Evolutionary conservation across 2,888 invertebrate species (phyloP), one percentile per base, ranked within the genome.

Genomic region (Mayetiola destructor): DNA sequence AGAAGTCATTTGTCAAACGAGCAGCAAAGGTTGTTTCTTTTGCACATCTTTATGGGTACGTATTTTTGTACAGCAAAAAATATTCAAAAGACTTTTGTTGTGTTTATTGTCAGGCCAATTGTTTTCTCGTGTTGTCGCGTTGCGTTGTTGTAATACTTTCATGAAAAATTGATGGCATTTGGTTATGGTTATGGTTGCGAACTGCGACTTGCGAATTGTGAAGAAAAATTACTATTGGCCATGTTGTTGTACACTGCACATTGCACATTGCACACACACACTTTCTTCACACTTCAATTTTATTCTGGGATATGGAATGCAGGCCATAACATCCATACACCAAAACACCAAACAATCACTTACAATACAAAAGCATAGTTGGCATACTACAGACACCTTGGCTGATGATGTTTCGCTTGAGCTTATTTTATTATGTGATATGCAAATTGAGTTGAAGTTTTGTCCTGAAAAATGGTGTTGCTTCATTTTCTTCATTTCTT

Each of bases 391-490:
- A n/a, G n/a, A n/a, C n/a, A n/a, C n/a, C n/a, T n/a, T n/a, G n/a
- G n/a, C n/a, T n/a, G n/a, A n/a, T n/a, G n/a, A n/a, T n/a, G n/a
- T n/a, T n/a, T n/a, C n/a, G n/a, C n/a, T n/a, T n/a, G n/a, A n/a
- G 48, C 48, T 27, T 48, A 48, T 48, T 48, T n/a, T n/a, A n/a
- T n/a, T n/a, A n/a, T n/a, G n/a, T n/a, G n/a, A 48, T 48, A 48
- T 48, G 23, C 48, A 48, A 48, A 48, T 48, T 23, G 27, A 48
- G n/a, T n/a, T 48, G 27, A 48, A 48, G 48, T n/a, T n/a, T n/a
- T n/a, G n/a, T 48, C 27, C 48, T 48, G 48, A 48, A 48, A 48
- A 27, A n/a, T n/a, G n/a, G n/a, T 27, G 48, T 48, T 48, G 21
- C 23, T 12, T 27, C n/a, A n/a, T 48, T n/a, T n/a, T n/a, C n/a